Evolutionary conservation across 1,140 invertebrate species (phyloP), one percentile per base, ranked within the genome.

Genomic region (Orchesella cincta): DNA sequence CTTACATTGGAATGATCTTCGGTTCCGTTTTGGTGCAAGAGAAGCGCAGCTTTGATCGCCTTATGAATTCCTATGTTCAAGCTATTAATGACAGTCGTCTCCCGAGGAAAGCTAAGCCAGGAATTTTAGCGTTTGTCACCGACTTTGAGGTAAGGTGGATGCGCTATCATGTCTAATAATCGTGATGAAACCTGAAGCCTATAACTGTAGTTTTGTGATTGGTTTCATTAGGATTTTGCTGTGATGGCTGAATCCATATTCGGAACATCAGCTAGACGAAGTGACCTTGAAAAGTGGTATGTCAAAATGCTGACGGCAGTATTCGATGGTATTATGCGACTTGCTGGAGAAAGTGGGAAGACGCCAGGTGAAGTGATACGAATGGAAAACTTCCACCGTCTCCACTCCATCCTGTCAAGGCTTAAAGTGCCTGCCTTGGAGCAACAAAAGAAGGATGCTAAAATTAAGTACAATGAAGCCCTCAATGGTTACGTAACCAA

Each of bases 211-310:
- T 74, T 75, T 57, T 35, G 31, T 77, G 77, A 73, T 35, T 78
- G 83, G 2, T 78, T n/a, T n/a, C n/a, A n/a, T n/a, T n/a, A 94
- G 89, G 91, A 92, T 81, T 97, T 98, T 89, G 92, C 94, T 12
- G 89, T 89, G 80, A 94, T 92, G 75, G 92, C 94, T 52, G 95
- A 98, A 86, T 89, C 87, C 67, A 94, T 98, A 72, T 96, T 98
- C 84, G 92, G 91, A 76, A 92, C 91, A 82, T 93, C 94, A 34
- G 93, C 95, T 77, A 88, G 97, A 64, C 90, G 95, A 81, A 91
- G 93, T n/a, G 97, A 99, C 87, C 89, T 99, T 76, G 96, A 99
- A 83, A 96, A 97, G 84, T 98, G 97, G 90, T 98, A 98, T 86
- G 89, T 90, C 12, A 90, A 93, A 85, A 87, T 99, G 73, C 90